Base-by-base conservation (phyloP, 2,888 invertebrate genomes). In the Danaus chrysippus region DNA sequence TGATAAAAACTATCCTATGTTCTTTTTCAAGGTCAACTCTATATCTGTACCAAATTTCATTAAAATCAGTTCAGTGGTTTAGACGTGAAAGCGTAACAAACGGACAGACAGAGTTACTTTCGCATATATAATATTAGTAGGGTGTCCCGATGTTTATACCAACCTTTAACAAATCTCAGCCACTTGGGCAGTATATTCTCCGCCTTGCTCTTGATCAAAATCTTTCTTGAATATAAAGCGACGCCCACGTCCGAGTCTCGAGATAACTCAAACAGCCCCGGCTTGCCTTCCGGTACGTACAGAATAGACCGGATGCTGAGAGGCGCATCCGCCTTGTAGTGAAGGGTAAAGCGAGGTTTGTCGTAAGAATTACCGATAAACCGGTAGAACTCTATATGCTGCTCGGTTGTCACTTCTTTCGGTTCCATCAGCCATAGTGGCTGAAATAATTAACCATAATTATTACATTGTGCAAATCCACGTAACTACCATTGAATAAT, bases 351-450 rank as follows among this genome's bases (percentile, higher is more conserved):
- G 62, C 97, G 93, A 0, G 99, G 98, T 43, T 94, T 92, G 82
- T 98, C 98, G 73, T 95, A 97, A 43, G 96, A 93, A 71, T 96
- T 96, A 70, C 95, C 93, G 56, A 98, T 94, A 78, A 95, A 99
- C 73, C 96, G 94, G 86, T 98, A 99, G 84, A 99, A 99, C 73
- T 98, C 97, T 59, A 94, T 93, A 76, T 99, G 99, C 86, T 98
- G 95, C 62, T 97, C 95, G 41, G 92, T 89, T 1, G 94, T 95
- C 0, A 98, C 95, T 71, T 95, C 94, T 87, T 97, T 98, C 0
- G 97, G 95, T 67, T 99, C 98, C 92, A 96, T 93, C 73, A 98
- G 92, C 99, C 99, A 99, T 17, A 99, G 82, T 0, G 98, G 97
- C 93, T 97, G 87, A n/a, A 62, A 60, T 17, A 59, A 55, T 59